Percentiles rank a stretch among this genome's conserved stretches.
phyloP scores from a whole-genome alignment of 2,113 vertebrate species.

The Ammodramus savannarum region DNA sequence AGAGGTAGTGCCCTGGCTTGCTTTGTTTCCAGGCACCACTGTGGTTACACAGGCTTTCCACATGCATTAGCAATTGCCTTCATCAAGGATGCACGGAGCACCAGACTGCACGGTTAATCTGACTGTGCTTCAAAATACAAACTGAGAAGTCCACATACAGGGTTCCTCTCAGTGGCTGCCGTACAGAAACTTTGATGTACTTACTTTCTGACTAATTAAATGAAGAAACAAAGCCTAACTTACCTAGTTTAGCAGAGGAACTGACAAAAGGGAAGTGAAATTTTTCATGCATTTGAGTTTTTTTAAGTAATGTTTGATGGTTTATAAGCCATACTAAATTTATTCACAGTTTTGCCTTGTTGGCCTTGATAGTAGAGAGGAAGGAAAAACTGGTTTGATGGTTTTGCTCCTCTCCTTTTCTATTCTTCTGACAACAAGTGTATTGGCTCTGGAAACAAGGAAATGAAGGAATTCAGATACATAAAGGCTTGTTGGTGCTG shows the following conservation, averaged over 20 bases:
- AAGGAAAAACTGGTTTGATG: background rate
- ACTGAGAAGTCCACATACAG: background rate
- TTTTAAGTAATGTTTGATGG: background rate
- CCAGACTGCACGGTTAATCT: background rate
- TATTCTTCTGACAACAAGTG: background rate
- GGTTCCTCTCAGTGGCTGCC: background rate
- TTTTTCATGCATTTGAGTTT: background rate
- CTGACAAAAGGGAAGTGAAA: background rate
- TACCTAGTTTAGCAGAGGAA: background rate
- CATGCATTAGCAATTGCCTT: conserved; percentile 44
- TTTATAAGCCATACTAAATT: background rate
- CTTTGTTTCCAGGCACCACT: background rate
- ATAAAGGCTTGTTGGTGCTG: background rate
- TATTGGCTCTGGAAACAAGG: background rate
- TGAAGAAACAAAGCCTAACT: background rate
- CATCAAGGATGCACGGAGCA: background rate
- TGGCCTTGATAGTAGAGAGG: background rate
- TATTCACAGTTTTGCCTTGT: background rate
- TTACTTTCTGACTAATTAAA: background rate
- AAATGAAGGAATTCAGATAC: background rate
- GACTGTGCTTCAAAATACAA: background rate
- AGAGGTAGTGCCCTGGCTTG: background rate
- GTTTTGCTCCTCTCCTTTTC: background rate
- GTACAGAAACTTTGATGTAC: background rate
- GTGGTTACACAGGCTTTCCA: background rate